phyloP scores from a whole-genome alignment of 2,888 invertebrate genomes.

The Sinohyriopsis cumingii region DNA sequence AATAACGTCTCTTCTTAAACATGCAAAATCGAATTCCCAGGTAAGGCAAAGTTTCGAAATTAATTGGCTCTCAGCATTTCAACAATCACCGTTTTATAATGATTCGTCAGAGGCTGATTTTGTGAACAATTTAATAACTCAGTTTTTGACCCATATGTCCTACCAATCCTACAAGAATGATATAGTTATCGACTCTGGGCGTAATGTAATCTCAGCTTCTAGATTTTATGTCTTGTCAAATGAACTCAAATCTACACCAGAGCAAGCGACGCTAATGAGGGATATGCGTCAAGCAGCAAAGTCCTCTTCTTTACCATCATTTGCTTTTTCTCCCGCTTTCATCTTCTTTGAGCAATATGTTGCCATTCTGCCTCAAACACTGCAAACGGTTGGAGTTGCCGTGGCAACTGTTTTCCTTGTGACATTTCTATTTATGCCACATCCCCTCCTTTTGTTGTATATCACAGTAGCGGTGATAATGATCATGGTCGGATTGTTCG shows the following conservation, averaged over 20 bases:
- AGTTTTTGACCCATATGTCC: constrained; percentile 9
- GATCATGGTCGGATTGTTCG: constrained; percentile 59
- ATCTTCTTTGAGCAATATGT: constrained; percentile 62
- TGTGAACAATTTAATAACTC: constrained; percentile 9
- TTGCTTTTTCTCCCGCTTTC: constrained; percentile 49
- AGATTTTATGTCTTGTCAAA: constrained; percentile 90
- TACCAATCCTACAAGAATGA: constrained; percentile 38
- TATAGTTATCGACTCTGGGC: constrained; percentile 27
- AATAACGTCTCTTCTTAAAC: constrained; percentile 8
- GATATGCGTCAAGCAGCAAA: constrained; percentile 44
- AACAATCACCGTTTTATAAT: constrained; percentile 3
- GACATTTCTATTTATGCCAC: constrained; percentile 58
- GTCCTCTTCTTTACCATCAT: constrained; percentile 35
- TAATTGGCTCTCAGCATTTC: constrained; percentile 21
- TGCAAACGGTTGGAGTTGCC: constrained; percentile 56
- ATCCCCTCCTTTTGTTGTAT: constrained; percentile 45
- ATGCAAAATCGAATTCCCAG: constrained; percentile 10
- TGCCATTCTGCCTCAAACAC: constrained; percentile 52
- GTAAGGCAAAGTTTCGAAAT: constrained; percentile 20
- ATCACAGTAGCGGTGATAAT: constrained; percentile 50
- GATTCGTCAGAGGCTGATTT: constrained; percentile 14
- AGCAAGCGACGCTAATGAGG: constrained; percentile 55
- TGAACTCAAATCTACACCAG: constrained; percentile 85
- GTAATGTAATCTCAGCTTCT: constrained; percentile 77
- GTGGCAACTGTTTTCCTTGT: constrained; percentile 54